Evolutionary conservation across 1,140 invertebrate species (phyloP), one percentile per base, ranked within the genome.

Genomic region (Condylostylus longicornis): DNA sequence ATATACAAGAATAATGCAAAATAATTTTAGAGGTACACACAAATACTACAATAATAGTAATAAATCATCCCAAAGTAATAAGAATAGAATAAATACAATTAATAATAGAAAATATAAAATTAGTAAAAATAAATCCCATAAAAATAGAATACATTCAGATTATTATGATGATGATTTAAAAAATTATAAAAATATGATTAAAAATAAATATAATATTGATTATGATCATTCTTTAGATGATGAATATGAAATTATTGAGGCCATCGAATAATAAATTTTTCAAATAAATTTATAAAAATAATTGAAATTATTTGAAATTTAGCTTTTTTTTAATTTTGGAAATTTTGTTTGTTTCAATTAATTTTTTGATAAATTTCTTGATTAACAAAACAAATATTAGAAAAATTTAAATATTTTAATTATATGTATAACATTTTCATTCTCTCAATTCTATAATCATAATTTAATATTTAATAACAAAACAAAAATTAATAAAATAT

Each of bases 241-340:
- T 45, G 55, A 59, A 53, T 59, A 59, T 53, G 56, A 59, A 58
- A 54, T 59, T 51, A 59, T 59, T 35, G 56, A 58, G 46, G 56
- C 56, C 49, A 53, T 58, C 42, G 56, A 59, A 45, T 59, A 37
- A 58, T 28, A 36, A 17, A 3, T n/a, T n/a, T n/a, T n/a, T n/a
- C n/a, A n/a, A n/a, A n/a, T n/a, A n/a, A n/a, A n/a, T n/a, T n/a
- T n/a, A n/a, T n/a, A n/a, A n/a, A n/a, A n/a, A n/a, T n/a, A n/a
- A n/a, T n/a, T n/a, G n/a, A n/a, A n/a, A n/a, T n/a, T n/a, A n/a
- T n/a, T n/a, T n/a, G n/a, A n/a, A n/a, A n/a, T n/a, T n/a, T n/a
- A n/a, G n/a, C n/a, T n/a, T n/a, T n/a, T n/a, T n/a, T n/a, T n/a
- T n/a, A n/a, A n/a, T n/a, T n/a, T n/a, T n/a, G n/a, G n/a, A n/a